Evolutionary conservation across 2,113 vertebrate species (phyloP).

Genomic region (Prolemur simus): DNA sequence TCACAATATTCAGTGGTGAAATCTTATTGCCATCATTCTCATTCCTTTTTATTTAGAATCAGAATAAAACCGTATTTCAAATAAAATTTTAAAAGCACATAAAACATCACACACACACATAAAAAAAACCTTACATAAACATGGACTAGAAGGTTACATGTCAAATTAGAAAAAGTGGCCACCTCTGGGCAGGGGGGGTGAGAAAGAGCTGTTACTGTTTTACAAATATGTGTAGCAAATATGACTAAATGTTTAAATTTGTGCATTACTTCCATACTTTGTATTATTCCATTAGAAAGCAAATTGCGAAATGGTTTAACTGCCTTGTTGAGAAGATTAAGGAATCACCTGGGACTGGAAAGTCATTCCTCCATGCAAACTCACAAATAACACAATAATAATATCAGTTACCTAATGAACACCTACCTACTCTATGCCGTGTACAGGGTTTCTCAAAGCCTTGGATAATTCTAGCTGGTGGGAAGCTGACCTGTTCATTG

Average conservation of each 20-base stretch:
- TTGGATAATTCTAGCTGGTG: neutral
- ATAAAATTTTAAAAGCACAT: slow-evolving; percentile 86
- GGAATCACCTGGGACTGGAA: neutral
- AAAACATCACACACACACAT: too few species aligned
- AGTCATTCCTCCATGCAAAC: neutral
- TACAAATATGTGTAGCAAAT: too few species aligned
- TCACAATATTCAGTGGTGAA: slow-evolving; percentile 86
- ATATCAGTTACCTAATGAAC: neutral
- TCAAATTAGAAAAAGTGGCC: too few species aligned
- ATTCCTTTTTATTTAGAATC: slow-evolving; percentile 88
- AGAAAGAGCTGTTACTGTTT: too few species aligned
- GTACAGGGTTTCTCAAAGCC: neutral
- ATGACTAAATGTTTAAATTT: too few species aligned
- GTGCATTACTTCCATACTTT: too few species aligned
- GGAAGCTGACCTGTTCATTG: neutral
- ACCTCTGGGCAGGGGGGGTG: too few species aligned
- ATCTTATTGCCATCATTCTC: slow-evolving; percentile 88
- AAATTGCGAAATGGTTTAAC: neutral
- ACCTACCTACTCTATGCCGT: too few species aligned
- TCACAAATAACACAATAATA: neutral
- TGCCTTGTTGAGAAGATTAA: neutral
- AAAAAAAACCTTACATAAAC: too few species aligned
- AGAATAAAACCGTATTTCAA: slow-evolving; percentile 90
- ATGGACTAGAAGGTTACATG: too few species aligned
- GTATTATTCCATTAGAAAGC: too few species aligned